Evolutionary conservation across 23 tunicate species (phyloP), one percentile per base, ranked within the genome.

Genomic region (Clavelina lepadiformis): DNA sequence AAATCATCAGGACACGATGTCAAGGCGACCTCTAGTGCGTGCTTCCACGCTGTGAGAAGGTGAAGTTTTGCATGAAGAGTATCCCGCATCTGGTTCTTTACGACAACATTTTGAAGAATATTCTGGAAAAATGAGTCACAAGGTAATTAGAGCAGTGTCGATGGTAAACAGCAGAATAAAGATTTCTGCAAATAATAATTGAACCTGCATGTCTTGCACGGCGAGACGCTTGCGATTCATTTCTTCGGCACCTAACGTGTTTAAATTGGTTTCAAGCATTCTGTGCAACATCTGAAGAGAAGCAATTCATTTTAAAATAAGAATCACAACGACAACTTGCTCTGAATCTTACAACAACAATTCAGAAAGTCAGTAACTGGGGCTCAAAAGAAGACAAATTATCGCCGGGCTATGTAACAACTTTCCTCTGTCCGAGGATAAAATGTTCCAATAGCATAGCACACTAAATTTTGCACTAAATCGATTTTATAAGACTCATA

Each of bases 1-100:
- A 89, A 35, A 63, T 89, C 97, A 49, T 47, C 78, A 28, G 86
- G 86, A 60, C 87, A 79, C 31, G 96, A 83, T 29, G 77, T 73
- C 30, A 89, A 33, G 23, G 82, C 51, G 23, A 89, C 57, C 50
- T 82, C 89, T 6, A 80, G 68, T 0, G 72, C 70, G 11, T 89
- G 89, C 28, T 70, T 68, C 97, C 97, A 89, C 4, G 88, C 76
- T 11, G 88, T 68, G 31, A 89, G 70, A 33, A 81, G 76, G 30
- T 85, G 79, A 23, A 89, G 89, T 33, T 81, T 81, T 26, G 89
- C 75, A 57, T 89, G 89, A 22, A 89, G 51, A 2, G 83, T 66
- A 29, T 75, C 78, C 46, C 97, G 55, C 49, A 76, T 77, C 45
- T 75, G 58, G 66, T 89, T 89, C 19, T 89, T 69, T 38, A 69